Base-by-base conservation (phyloP, 2,888 invertebrate genomes). In the Hemicrepidius hirtus region DNA sequence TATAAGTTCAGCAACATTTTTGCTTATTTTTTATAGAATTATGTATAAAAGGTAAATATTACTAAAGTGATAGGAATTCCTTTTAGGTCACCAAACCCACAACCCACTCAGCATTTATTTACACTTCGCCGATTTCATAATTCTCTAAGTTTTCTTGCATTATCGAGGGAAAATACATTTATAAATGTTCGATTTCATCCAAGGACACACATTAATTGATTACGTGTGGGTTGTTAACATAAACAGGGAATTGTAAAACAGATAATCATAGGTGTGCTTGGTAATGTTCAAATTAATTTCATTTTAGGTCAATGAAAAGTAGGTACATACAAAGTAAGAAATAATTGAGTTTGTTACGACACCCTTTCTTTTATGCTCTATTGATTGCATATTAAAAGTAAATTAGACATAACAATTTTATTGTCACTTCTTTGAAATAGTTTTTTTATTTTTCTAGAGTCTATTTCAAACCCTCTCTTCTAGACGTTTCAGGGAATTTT, bases 51-150 rank as follows among this genome's bases (percentile, higher is more conserved):
- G n/a, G n/a, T n/a, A n/a, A n/a, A n/a, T n/a, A n/a, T n/a, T n/a
- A n/a, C n/a, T n/a, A 44, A 44, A 53, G 28, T 28, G 24, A 13
- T 9, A 28, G 28, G 24, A 60, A 62, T 62, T 46, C 62, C 40
- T 62, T 28, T 20, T 62, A 32, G 62, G 62, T 46, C 62, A 32
- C 62, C 62, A 62, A n/a, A 62, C 62, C 62, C 62, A 62, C 46
- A 28, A 41, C 46, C 46, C 60, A 46, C 62, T 44, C 46, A 28
- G n/a, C 32, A 53, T 24, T 28, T 49, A 49, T 21, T 49, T 21
- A 49, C 53, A 53, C 53, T 28, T 28, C 13, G 53, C 28, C 53
- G 53, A 53, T 53, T 53, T 53, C 53, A 53, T 53, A 53, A 53
- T 53, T 53, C n/a, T 28, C 28, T 28, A 13, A 53, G 5, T 12